phyloP scores from a whole-genome alignment of 2,888 invertebrate genomes.

The Acrobasis repandana region DNA sequence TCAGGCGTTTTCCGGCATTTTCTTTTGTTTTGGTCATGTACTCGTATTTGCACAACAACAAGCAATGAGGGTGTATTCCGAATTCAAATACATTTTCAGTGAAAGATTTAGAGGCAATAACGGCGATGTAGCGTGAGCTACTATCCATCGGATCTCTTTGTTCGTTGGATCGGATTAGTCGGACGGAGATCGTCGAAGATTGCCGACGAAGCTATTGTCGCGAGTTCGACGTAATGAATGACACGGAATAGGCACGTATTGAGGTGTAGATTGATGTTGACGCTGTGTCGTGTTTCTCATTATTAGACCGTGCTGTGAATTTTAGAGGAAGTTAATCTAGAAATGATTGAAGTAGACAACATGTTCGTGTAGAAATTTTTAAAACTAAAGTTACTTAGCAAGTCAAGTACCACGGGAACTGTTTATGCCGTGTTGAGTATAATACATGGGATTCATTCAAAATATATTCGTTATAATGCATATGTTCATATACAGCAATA shows the following conservation, averaged over 20 bases:
- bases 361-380: too few relatives aligned
- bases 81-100: slow-evolving; percentile 44
- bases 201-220: slow-evolving; percentile 41
- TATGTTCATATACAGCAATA: too few relatives aligned
- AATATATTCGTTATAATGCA: too few relatives aligned
- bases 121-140: slow-evolving; percentile 66
- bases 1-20: too few relatives aligned
- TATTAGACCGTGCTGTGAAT: background rate
- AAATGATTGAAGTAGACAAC: background rate
- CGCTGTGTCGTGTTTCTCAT: background rate
- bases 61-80: slow-evolving; percentile 49
- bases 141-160: slow-evolving; percentile 70
- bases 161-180: slow-evolving; percentile 74
- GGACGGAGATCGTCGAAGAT: slow-evolving; percentile 46
- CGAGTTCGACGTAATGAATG: slow-evolving; percentile 44
- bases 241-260: slow-evolving; percentile 33
- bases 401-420: too few relatives aligned
- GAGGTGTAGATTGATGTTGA: slow-evolving; percentile 35
- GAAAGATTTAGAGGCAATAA: slow-evolving; percentile 82
- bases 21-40: background rate
- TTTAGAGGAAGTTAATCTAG: background rate
- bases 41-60: slow-evolving; percentile 47
- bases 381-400: background rate
- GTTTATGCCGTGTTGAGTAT: too few relatives aligned
- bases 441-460: too few relatives aligned